These are phyloP conservation scores for Ellobius talpinus DNA, from an alignment of 2,113 vertebrate genomes.

Conservation along the genomic window DNA sequence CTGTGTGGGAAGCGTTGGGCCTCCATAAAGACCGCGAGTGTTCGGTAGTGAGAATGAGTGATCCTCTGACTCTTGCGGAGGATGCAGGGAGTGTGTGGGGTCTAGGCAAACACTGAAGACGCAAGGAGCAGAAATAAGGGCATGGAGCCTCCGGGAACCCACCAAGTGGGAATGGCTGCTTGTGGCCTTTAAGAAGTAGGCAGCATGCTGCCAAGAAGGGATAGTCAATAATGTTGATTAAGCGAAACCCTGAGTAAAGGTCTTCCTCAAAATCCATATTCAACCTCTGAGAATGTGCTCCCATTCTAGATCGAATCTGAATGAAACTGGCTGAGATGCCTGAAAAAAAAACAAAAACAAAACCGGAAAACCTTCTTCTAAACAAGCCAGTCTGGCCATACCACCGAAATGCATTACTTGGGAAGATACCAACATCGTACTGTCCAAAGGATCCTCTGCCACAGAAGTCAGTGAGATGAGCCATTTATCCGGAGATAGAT, in stretches of 20 bases:
- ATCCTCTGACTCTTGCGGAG: neutral
- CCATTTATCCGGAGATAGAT: conserved; percentile 55
- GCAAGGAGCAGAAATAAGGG: neutral
- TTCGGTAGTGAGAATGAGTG: neutral
- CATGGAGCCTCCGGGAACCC: neutral
- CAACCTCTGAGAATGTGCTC: conserved; percentile 4
- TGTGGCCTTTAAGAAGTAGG: neutral
- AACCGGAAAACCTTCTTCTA: neutral
- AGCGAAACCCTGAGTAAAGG: neutral
- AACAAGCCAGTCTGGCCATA: neutral
- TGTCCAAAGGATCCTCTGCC: neutral
- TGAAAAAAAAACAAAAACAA: conserved; percentile 32
- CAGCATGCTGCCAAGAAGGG: neutral
- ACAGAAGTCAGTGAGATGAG: conserved; percentile 30
- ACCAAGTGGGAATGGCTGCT: no score
- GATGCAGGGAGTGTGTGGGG: neutral
- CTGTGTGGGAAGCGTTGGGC: neutral
- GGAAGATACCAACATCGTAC: neutral
- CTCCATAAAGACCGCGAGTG: neutral
- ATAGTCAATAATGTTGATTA: neutral
- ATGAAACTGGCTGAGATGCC: neutral
- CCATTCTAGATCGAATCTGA: neutral
- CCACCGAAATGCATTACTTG: neutral
- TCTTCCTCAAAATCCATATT: neutral
- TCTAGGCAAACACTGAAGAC: neutral